These are phyloP conservation scores for Cliona cf. orientalis DNA, from an alignment of 37 sponge, comb jelly and placozoan species.

Conservation along the genomic window DNA sequence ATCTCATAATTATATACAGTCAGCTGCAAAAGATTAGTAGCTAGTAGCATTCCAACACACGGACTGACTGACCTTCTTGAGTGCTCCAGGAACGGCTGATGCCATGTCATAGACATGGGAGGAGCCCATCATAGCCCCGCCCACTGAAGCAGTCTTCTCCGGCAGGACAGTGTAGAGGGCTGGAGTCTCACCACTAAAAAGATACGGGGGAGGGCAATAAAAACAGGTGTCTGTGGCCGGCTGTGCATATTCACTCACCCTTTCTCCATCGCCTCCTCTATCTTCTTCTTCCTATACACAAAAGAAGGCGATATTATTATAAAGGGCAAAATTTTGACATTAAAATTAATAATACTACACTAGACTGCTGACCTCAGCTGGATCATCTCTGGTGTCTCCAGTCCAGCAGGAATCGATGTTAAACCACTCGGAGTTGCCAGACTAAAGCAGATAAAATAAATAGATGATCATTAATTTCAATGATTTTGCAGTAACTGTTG, in stretches of 20 bases:
- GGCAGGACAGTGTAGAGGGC: conserved; percentile 92
- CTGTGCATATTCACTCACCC: not conserved
- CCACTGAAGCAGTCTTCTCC: conserved; percentile 81
- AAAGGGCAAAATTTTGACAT: too few relatives aligned
- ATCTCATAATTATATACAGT: not conserved
- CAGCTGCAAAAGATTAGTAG: not conserved
- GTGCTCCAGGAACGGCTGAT: conserved; percentile 49
- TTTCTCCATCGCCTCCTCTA: conserved; percentile 88
- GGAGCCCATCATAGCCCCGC: conserved; percentile 86
- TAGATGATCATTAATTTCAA: not conserved
- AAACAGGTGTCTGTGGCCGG: too few relatives aligned
- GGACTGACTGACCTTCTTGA: conserved; percentile 29
- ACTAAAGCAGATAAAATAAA: conserved; percentile 17
- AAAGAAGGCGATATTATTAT: not conserved
- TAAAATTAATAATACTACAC: too few relatives aligned
- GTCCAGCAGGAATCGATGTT: conserved; percentile 95
- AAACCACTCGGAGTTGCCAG: conserved; percentile 97
- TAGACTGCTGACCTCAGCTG: conserved; percentile 88
- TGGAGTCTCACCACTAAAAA: conserved; percentile 87
- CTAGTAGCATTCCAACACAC: not conserved
- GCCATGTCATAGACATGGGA: conserved; percentile 87
- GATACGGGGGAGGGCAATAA: too few relatives aligned
- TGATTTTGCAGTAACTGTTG: not conserved
- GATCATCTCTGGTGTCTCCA: conserved; percentile 97
- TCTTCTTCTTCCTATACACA: conserved; percentile 82